Percentiles rank a stretch among this genome's conserved stretches.
phyloP scores from a whole-genome alignment of 2,888 invertebrate genomes.

The Ischnus inquisitorius region DNA sequence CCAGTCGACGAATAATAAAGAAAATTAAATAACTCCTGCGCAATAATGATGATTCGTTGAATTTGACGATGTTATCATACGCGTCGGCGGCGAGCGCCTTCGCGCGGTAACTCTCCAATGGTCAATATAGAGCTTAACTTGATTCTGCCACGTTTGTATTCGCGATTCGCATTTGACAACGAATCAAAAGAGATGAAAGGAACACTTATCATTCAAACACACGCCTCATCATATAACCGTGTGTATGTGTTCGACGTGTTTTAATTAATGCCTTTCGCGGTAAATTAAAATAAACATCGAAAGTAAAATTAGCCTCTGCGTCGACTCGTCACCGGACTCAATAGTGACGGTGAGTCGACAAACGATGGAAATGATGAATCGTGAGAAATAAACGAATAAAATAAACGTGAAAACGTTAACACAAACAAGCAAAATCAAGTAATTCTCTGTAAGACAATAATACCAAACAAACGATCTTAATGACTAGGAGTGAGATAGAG shows the following conservation, averaged over 20 bases:
- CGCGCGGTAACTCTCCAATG: slow-evolving; percentile 29
- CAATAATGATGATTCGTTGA: slow-evolving; percentile 51
- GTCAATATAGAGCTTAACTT: slow-evolving; percentile 73
- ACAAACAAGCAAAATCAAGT: slow-evolving; percentile 84
- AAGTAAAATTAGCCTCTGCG: slow-evolving; percentile 63
- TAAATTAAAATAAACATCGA: slow-evolving; percentile 27
- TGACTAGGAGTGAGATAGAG: slow-evolving; percentile 72
- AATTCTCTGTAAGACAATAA: slow-evolving; percentile 74
- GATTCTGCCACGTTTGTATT: slow-evolving; percentile 75
- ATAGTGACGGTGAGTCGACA: slow-evolving; percentile 63
- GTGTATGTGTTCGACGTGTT: slow-evolving; percentile 66
- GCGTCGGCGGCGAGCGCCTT: slow-evolving; percentile 33
- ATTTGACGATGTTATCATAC: slow-evolving; percentile 21
- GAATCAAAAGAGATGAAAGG: neutral
- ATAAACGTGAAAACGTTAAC: slow-evolving; percentile 71
- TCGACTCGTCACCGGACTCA: slow-evolving; percentile 63
- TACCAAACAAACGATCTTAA: slow-evolving; percentile 71
- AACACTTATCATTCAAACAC: slow-evolving; percentile 23
- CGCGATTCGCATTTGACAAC: slow-evolving; percentile 13
- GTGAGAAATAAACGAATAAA: slow-evolving; percentile 39
- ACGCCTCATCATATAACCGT: slow-evolving; percentile 39
- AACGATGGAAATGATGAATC: slow-evolving; percentile 58
- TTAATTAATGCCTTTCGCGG: slow-evolving; percentile 52
- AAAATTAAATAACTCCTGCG: slow-evolving; percentile 71
- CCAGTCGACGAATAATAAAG: slow-evolving; percentile 76